phyloP scores from a whole-genome alignment of 2,888 invertebrate genomes.

The Glyphotaelius pellucidus region DNA sequence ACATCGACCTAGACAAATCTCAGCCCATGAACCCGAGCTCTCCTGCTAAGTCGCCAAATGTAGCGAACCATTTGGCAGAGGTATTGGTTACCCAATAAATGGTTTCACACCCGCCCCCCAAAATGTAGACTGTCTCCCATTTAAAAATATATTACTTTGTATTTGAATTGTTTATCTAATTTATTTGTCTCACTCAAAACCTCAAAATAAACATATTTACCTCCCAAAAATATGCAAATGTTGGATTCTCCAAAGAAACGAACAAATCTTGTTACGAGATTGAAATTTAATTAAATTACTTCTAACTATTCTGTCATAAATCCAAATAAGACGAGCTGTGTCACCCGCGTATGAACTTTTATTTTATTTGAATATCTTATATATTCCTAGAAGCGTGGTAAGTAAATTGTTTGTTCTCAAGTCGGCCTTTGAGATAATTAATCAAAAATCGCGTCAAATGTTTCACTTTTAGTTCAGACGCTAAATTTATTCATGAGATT shows the following conservation, averaged over 20 bases:
- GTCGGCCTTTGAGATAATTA: constrained; percentile 11
- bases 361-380: background rate
- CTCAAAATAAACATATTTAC: background rate
- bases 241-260: background rate
- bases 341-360: background rate
- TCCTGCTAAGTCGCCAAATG: no score
- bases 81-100: no score
- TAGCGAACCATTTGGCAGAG: no score
- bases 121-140: background rate
- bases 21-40: no score
- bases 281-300: background rate
- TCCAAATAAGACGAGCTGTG: background rate
- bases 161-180: background rate
- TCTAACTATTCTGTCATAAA: background rate
- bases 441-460: constrained; percentile 15
- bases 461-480: background rate
- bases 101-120: no score
- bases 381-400: background rate
- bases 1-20: no score
- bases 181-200: background rate
- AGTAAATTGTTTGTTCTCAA: background rate
- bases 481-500: constrained; percentile 21
- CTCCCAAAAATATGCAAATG: background rate
- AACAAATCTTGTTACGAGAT: background rate
- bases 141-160: background rate